Evolutionary conservation across 2,888 invertebrate species (phyloP).

Genomic region (Machimus atricapillus): DNA sequence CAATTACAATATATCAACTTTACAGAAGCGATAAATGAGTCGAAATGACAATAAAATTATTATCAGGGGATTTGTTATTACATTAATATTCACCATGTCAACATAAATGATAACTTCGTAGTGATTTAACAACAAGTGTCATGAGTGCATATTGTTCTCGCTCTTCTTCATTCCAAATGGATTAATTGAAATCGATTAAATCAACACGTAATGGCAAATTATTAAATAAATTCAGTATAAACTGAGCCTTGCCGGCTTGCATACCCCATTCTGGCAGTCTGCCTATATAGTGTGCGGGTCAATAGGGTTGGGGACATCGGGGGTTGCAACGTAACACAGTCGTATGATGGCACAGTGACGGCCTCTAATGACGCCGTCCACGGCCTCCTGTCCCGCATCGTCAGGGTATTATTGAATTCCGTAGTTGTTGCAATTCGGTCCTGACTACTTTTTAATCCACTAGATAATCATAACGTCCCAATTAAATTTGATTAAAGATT

Average conservation of each 20-base stretch:
- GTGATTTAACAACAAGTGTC: conserved; percentile 30
- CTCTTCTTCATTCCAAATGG: conserved; percentile 2
- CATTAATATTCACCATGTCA: background rate
- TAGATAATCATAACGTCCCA: conserved; percentile 21
- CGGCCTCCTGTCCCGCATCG: background rate
- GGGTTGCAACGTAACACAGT: background rate
- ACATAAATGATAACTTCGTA: conserved; percentile 17
- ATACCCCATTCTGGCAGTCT: background rate
- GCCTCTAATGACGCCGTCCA: background rate
- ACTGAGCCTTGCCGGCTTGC: background rate
- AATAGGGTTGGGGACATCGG: background rate
- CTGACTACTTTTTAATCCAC: conserved; percentile 8
- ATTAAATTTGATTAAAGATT: conserved; percentile 26
- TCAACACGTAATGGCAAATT: conserved; percentile 46
- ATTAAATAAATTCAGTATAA: conserved; percentile 43
- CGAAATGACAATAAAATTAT: too few species aligned
- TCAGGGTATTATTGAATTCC: background rate
- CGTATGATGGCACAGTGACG: background rate
- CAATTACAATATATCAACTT: too few species aligned
- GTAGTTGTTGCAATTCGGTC: background rate
- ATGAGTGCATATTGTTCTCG: conserved; percentile 2
- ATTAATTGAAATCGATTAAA: conserved; percentile 58
- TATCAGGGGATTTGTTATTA: background rate
- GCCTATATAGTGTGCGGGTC: background rate
- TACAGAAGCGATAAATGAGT: too few species aligned